These are phyloP conservation scores for Xenopus petersii DNA, from an alignment of 2,797 vertebrate species.

Conservation along the genomic window DNA sequence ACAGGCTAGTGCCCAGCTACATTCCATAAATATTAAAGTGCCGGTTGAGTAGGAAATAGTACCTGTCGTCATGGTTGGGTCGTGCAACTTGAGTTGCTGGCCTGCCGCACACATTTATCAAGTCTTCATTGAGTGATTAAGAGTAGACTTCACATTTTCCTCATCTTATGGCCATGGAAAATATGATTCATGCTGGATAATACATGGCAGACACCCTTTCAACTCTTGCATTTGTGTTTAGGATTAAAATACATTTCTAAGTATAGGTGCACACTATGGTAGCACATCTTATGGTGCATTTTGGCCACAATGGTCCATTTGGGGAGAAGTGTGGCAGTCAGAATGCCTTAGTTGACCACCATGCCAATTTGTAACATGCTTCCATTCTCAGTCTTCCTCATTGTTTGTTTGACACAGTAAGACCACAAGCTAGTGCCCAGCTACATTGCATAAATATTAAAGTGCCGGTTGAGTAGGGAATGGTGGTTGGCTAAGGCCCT, in stretches of 20 bases:
- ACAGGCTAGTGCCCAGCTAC: not conserved
- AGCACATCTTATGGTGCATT: too few species aligned
- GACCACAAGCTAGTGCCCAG: not conserved
- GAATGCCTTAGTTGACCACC: too few species aligned
- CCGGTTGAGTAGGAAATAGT: not conserved
- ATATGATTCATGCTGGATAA: too few species aligned
- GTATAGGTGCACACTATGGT: too few species aligned
- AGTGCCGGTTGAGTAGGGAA: not conserved
- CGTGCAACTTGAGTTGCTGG: not conserved
- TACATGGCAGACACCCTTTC: too few species aligned
- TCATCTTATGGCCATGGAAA: too few species aligned
- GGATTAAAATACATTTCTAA: too few species aligned
- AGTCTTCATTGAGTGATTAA: too few species aligned
- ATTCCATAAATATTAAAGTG: not conserved
- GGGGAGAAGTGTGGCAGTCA: too few species aligned
- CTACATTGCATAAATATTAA: not conserved
- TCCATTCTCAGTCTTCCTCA: slow-evolving; percentile 5
- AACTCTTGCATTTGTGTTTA: too few species aligned
- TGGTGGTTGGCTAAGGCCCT: not conserved
- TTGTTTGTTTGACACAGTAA: not conserved
- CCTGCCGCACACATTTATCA: not conserved
- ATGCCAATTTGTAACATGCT: not conserved
- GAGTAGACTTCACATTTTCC: too few species aligned
- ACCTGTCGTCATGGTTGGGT: not conserved
- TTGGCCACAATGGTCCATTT: too few species aligned